Base-by-base conservation (phyloP, 2,888 invertebrate genomes). In the Synergus itoensis region DNA sequence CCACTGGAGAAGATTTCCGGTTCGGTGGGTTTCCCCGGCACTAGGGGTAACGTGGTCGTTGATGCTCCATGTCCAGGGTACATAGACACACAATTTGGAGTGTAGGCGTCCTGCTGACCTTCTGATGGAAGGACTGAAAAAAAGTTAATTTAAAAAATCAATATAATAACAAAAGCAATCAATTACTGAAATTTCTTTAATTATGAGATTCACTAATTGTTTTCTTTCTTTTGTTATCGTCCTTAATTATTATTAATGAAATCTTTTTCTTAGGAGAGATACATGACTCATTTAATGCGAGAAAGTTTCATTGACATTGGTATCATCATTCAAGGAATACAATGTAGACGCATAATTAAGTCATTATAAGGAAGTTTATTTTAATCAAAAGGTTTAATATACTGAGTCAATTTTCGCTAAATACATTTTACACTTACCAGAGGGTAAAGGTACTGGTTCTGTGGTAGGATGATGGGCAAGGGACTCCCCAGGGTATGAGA, bases 401-500 rank as follows among this genome's bases (percentile, higher is more conserved):
- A n/a, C 48, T 53, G 12, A 21, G 41, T n/a, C 62, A 41, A 28
- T 9, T 43, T 41, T 41, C 1, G 40, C 0, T 8, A 5, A 16
- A 2, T 16, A 21, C 28, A 75, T 36, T 76, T 63, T 64, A 11
- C 5, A 82, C 82, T 84, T 86, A 92, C 92, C 91, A 79, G 90
- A 85, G 77, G 92, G 88, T 81, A 92, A 85, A 81, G 92, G 90
- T 80, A 92, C 91, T 4, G 92, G 92, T 80, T 92, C 92, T 73
- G 92, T 91, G 81, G 89, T 91, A n/a, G 92, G 90, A 84, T 92
- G 92, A 86, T 92, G 92, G 57, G 92, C 87, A 57, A 92, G 86
- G 12, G 92, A 89, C 85, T 92, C 92, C 5, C 91, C 91, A n/a
- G 92, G 92, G 82, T 92, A 92, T 45, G 92, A 91, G 84, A 92